phyloP scores from a whole-genome alignment of 2,888 invertebrate genomes.

The Himalopsyche kuldschensis region DNA sequence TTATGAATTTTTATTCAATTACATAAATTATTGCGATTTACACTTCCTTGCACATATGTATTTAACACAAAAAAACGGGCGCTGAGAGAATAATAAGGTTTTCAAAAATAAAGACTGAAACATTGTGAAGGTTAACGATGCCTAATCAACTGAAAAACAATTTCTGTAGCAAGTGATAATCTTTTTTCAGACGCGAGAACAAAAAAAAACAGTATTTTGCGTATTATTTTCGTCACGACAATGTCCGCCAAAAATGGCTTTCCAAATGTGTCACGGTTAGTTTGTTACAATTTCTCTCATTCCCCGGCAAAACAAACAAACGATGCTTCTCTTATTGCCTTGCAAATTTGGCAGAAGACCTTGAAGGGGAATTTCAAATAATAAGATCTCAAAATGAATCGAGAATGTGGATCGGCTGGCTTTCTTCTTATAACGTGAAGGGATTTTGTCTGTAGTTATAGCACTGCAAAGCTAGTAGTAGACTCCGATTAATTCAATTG shows the following conservation, averaged over 20 bases:
- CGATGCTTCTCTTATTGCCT: not conserved
- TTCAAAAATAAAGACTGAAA: not conserved
- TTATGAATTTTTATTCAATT: too few relatives aligned
- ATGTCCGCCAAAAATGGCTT: not conserved
- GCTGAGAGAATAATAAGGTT: too few relatives aligned
- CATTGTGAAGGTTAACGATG: not conserved
- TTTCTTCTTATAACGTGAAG: not conserved
- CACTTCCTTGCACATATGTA: too few relatives aligned
- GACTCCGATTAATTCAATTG: not conserved
- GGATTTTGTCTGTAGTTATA: not conserved
- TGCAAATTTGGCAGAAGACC: not conserved
- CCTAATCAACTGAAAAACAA: not conserved
- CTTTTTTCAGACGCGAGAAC: not conserved
- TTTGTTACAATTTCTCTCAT: not conserved
- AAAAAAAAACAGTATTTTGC: not conserved
- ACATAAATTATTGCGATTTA: too few relatives aligned
- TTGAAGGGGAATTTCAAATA: not conserved
- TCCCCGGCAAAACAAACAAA: not conserved
- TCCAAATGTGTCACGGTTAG: not conserved
- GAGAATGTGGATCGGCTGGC: not conserved
- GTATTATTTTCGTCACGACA: not conserved
- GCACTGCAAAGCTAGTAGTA: not conserved
- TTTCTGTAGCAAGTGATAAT: not conserved
- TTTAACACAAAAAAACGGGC: too few relatives aligned
- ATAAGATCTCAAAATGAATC: not conserved